Base-by-base conservation (phyloP, 2,797 vertebrate genomes). In the Sebastes hubbsi region DNA sequence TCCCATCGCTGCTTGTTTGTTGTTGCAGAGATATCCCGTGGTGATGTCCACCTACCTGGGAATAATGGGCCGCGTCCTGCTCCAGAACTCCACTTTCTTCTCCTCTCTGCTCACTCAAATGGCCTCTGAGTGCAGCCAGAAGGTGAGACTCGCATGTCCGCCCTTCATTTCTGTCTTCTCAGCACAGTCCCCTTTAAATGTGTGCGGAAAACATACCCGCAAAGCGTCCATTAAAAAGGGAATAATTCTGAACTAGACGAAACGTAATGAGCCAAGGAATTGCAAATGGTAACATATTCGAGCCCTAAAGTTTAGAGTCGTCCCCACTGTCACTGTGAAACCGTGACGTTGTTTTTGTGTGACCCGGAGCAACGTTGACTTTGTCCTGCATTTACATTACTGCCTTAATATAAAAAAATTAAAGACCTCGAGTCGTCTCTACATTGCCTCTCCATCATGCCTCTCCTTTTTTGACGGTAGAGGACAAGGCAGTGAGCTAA, bases 1-100 rank as follows among this genome's bases (percentile, higher is more conserved):
- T 63, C 46, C 64, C 42, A 4, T 10, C 32, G 12, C 14, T 83
- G 54, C 64, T n/a, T 61, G 6, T 75, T 10, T 77, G 29, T 73
- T 91, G 6, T 72, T 72, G 30, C 90, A 95, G 98, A 96, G 96
- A 75, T 99, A 99, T 81, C 98, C 98, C 1, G 97, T 99, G 73
- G 96, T 98, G 80, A 99, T 99, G 98, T 98, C 98, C 67, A 97
- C 97, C 10, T 99, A 99, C 82, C 94, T 99, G 1, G 98, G 98
- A 38, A 96, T 99, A 62, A 96, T 97, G 73, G 98, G 98, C 75
- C 97, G 98, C 58, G 93, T 99, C 68, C 91, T 99, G 3, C 95
- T 99, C 54, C 98, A 99, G 94, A 99, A 99, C 93, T 91, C 96
- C 80, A 96, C 92, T 69, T 98, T 97, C 91, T 99, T 99, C 95